Conservation (phyloP, 2,888 invertebrate genomes). For the Furcula furcula region DNA sequence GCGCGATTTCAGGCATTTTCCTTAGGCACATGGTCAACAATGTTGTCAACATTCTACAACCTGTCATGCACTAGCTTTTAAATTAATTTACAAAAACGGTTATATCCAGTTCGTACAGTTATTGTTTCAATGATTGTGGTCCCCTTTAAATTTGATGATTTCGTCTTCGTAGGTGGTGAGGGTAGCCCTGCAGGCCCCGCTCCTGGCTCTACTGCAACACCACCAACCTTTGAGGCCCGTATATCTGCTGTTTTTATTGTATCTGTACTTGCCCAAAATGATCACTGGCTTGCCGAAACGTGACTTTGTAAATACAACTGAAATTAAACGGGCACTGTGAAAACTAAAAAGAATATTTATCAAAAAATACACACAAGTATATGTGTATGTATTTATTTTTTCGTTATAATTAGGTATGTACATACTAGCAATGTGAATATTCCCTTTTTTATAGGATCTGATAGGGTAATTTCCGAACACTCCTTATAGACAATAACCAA, state of each 20-base stretch:
- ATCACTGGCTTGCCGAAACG: constrained; percentile 21
- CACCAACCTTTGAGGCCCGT: constrained; percentile 21
- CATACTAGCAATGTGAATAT: too few species aligned
- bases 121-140: constrained; percentile 12
- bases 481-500: too few species aligned
- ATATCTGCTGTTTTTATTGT: constrained; percentile 20
- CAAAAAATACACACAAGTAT: too few species aligned
- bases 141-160: constrained; percentile 7
- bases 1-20: too few species aligned
- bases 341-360: constrained; percentile 1
- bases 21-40: too few species aligned
- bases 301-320: constrained; percentile 15
- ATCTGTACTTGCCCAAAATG: constrained; percentile 25
- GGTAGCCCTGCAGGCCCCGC: constrained; percentile 29
- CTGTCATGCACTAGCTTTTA: too few species aligned
- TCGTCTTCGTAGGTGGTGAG: constrained; percentile 25
- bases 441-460: too few species aligned
- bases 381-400: too few species aligned
- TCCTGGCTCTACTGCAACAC: constrained; percentile 36
- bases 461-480: too few species aligned
- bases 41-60: too few species aligned
- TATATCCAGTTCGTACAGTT: neutral
- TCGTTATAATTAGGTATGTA: too few species aligned
- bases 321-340: constrained; percentile 2
- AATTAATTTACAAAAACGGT: too few species aligned